Evolutionary conservation across 2,888 invertebrate genomes (phyloP).

Genomic region (Andrena trimmerana): DNA sequence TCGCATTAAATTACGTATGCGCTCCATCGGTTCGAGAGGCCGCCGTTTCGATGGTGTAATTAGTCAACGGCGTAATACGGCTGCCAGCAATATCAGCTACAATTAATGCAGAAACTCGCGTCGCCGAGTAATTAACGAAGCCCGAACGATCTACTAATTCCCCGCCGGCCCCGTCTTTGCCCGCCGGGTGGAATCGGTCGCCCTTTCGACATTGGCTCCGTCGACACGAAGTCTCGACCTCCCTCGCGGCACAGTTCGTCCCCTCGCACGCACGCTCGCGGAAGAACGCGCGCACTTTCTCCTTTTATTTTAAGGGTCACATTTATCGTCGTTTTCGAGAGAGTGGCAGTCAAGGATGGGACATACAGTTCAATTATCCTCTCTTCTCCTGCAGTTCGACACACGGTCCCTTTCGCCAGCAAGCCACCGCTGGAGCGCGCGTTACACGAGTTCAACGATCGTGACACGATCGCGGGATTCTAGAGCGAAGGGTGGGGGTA

Average conservation of each 20-base stretch:
- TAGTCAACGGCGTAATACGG: constrained; percentile 66
- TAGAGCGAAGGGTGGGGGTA: not conserved
- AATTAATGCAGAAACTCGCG: constrained; percentile 60
- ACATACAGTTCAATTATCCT: not conserved
- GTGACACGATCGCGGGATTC: not conserved
- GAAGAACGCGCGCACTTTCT: not conserved
- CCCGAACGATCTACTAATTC: constrained; percentile 48
- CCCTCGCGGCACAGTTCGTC: not conserved
- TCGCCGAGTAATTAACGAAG: constrained; percentile 54
- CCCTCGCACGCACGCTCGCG: not conserved
- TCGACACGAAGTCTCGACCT: not conserved
- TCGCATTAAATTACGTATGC: constrained; percentile 71
- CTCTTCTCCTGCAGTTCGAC: not conserved
- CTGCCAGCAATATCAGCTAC: constrained; percentile 64
- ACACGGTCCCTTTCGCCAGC: not conserved
- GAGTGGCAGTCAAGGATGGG: not conserved
- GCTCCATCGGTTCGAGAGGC: constrained; percentile 61
- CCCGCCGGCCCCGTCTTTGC: not conserved
- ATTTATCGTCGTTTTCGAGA: not conserved
- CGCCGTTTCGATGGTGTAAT: constrained; percentile 60
- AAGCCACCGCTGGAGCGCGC: not conserved
- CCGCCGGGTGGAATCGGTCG: not conserved
- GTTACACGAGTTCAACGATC: not conserved
- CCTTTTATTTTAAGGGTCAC: not conserved
- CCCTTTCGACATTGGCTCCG: not conserved